Base-by-base conservation (phyloP, 2,797 vertebrate species). In the Pteropus rufus region DNA sequence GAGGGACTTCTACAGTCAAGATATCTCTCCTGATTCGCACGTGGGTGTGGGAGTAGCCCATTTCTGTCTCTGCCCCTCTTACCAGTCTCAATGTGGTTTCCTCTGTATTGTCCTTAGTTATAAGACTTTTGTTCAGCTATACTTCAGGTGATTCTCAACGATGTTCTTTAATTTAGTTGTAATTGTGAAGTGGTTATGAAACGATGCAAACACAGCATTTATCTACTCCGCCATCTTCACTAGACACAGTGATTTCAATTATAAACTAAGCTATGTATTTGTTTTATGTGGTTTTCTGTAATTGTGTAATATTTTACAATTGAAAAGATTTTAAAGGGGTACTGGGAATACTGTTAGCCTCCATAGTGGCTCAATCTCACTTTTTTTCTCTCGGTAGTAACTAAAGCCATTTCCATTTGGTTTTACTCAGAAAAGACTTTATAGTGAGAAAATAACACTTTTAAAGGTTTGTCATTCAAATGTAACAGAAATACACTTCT, bases 361-460 rank as follows among this genome's bases (percentile, higher is more conserved):
- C 16, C 4, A 31, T 1, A 34, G 1, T 46, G 65, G 5, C 23
- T 83, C 56, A 9, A 21, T 12, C 23, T 62, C 62, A 60, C 49
- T 60, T 41, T 16, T 46, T 54, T 36, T 4, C 44, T 79, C 44
- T 81, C 65, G 15, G 64, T 36, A 82, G 70, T 62, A n/a, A 73
- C 31, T 69, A 52, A 80, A 90, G 29, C 56, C 3, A 64, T n/a
- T 82, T 97, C 67, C 70, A 83, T 60, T 91, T 80, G 65, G 31
- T 81, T 95, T 77, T 36, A 60, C 34, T 82, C 72, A 96, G 56
- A 91, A 82, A 90, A 93, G 62, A 79, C 44, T 44, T 31, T 29
- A 3, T 10, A 36, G 36, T 91, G 58, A 69, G 44, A 85, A 95
- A 81, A 52, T 44, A 6, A 0, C 23, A 87, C 49, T 73, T 67